These are phyloP conservation scores for Trachops cirrhosus DNA, from an alignment of 2,797 vertebrate species.

Conservation along the genomic window DNA sequence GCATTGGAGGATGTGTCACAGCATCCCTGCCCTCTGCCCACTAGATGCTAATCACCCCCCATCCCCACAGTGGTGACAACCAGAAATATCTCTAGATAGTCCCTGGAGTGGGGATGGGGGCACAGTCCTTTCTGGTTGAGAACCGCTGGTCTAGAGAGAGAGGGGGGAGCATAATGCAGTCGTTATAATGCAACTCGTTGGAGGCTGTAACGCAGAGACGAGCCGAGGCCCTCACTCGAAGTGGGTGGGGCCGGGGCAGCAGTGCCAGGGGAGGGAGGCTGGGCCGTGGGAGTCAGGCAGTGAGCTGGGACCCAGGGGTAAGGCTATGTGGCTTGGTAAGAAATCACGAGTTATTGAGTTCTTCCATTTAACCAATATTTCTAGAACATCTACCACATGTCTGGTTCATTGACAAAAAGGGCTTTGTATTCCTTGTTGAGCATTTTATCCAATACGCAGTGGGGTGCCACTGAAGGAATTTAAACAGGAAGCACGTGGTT, in stretches of 20 bases:
- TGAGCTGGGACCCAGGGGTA: not conserved
- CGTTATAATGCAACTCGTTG: fast-evolving
- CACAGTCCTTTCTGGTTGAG: not conserved
- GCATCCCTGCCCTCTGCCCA: not conserved
- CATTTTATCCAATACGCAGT: not conserved
- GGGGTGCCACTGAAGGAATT: not conserved
- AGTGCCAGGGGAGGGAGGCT: fast-evolving
- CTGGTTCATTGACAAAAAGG: not conserved
- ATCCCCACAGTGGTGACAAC: not conserved
- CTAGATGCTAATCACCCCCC: fast-evolving
- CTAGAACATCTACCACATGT: not conserved
- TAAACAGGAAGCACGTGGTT: not conserved
- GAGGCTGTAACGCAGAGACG: fast-evolving
- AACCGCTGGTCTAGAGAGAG: not conserved
- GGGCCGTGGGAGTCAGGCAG: too few relatives aligned
- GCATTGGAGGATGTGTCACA: too few relatives aligned
- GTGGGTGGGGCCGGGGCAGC: fast-evolving
- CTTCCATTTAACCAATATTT: not conserved
- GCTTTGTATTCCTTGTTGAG: not conserved
- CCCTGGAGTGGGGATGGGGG: too few relatives aligned
- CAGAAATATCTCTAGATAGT: not conserved
- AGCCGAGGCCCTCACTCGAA: fast-evolving
- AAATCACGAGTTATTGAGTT: not conserved
- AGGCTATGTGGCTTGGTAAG: not conserved
- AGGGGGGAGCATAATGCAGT: not conserved